Base-by-base conservation (phyloP, 2,113 vertebrate genomes). In the Albula glossodonta region DNA sequence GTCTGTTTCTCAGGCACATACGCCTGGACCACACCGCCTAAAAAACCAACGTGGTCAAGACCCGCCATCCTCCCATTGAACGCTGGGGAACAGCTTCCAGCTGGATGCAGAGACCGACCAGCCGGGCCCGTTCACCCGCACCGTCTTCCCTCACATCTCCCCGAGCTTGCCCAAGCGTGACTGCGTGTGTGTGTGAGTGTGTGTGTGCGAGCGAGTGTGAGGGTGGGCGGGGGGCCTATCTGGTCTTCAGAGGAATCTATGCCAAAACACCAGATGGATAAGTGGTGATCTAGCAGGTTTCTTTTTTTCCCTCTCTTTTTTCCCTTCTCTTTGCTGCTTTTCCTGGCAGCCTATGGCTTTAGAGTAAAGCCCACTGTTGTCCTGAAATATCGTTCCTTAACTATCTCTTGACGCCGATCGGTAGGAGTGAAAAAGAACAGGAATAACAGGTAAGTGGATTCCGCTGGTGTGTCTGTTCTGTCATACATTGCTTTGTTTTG, bases 191-290 rank as follows among this genome's bases (percentile, higher is more conserved):
- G 31, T 41, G 31, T 41, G 31, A 56, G 53, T 12, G 53, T 56
- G 53, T 7, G 53, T 10, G 53, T 7, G 12, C 3, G 2, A 1
- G 1, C 57, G 57, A 3, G 57, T 11, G 10, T 11, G 57, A 11
- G 17, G 57, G 12, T 12, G 53, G 53, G 53, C 8, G 53, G 53
- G 53, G 53, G 53, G 8, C 53, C 53, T 56, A 41, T 80, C 15
- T 50, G 48, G 66, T 77, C 22, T 57, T 80, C 60, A 5, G 31
- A 53, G 78, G 78, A 80, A 5, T 3, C 48, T 5, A 31, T 49
- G 31, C 49, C 41, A 31, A n/a, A 25, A 70, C 48, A n/a, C 19
- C 41, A 4, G 1, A 80, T 85, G 84, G 84, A 80, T 80, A 85
- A 83, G 53, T 12, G 12, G n/a, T 17, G 56, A 83, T 80, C 52